Evolutionary conservation across 2,113 vertebrate species (phyloP).

Genomic region (Ploceus nigricollis): DNA sequence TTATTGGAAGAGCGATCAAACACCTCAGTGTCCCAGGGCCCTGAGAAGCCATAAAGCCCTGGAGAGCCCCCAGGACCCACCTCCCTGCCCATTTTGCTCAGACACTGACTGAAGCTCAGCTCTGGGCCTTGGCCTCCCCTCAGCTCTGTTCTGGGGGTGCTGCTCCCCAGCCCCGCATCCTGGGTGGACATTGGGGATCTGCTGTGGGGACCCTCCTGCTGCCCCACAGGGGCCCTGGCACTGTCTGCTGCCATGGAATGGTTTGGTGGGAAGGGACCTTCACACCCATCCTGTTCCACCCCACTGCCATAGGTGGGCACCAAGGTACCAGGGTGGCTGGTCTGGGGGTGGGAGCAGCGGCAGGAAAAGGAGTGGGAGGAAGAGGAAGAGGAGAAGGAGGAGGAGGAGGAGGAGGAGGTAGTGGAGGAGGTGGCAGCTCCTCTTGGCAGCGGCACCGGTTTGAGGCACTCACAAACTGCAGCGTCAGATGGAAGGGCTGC

Average conservation of each 20-base stretch:
- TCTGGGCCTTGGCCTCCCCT: background rate
- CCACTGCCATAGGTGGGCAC: background rate
- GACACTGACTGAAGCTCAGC: background rate
- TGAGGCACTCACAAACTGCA: background rate
- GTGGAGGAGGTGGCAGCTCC: background rate
- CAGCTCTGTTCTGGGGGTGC: background rate
- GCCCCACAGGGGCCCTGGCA: background rate
- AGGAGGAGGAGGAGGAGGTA: background rate
- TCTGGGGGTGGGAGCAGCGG: background rate
- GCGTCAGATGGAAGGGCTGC: background rate
- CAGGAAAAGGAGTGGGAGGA: background rate
- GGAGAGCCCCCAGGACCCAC: rapidly evolving
- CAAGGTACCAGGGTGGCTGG: background rate
- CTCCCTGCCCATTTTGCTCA: rapidly evolving
- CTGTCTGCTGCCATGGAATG: background rate
- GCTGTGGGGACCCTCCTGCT: background rate
- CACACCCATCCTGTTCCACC: background rate
- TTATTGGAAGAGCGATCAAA: background rate
- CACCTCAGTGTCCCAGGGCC: background rate
- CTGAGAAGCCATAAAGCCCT: background rate
- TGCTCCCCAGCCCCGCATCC: background rate
- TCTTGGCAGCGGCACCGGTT: background rate
- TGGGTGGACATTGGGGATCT: too few relatives aligned
- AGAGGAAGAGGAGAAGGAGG: background rate
- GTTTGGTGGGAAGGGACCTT: background rate